A percentile compares a stretch with the other conserved stretches of the same genome.
These are phyloP conservation scores for Hydra vulgaris DNA, from an alignment of 30 jellyfish, hydroid and myxozoan genomes.

Conservation along the genomic window DNA sequence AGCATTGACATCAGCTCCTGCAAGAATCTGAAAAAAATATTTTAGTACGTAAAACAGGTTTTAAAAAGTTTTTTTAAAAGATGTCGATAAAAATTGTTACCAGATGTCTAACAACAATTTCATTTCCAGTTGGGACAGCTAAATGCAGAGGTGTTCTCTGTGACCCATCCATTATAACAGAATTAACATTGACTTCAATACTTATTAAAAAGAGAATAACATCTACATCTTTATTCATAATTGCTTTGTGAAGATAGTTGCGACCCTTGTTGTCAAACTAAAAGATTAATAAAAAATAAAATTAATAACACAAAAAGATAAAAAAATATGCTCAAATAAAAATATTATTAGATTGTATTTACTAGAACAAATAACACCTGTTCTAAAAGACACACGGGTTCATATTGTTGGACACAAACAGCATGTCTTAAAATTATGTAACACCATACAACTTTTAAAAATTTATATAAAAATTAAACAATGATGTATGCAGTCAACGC, in stretches of 20 bases:
- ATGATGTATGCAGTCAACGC: too few species aligned
- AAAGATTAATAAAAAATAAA: background rate
- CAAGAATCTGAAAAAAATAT: background rate
- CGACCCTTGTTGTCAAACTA: slow-evolving; percentile 92
- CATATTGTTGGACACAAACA: too few species aligned
- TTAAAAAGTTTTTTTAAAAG: background rate
- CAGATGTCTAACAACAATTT: slow-evolving; percentile 73
- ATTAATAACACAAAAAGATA: too few species aligned
- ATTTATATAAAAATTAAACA: too few species aligned
- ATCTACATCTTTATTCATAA: slow-evolving; percentile 73
- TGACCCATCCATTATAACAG: slow-evolving; percentile 71
- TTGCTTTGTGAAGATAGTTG: slow-evolving; percentile 71
- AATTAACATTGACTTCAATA: slow-evolving; percentile 75
- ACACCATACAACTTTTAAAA: too few species aligned
- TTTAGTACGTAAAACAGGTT: too few species aligned
- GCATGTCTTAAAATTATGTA: too few species aligned
- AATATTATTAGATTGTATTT: too few species aligned
- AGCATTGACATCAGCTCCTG: slow-evolving; percentile 66
- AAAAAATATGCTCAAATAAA: too few species aligned
- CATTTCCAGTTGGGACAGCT: slow-evolving; percentile 88
- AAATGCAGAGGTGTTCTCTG: slow-evolving; percentile 84
- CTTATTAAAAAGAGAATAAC: slow-evolving; percentile 73
- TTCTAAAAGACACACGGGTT: too few species aligned
- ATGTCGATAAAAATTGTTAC: slow-evolving; percentile 31
- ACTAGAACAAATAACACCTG: too few species aligned